These are phyloP conservation scores for Brachyhypopomus gauderio DNA, from an alignment of 2,113 vertebrate species.

Conservation along the genomic window DNA sequence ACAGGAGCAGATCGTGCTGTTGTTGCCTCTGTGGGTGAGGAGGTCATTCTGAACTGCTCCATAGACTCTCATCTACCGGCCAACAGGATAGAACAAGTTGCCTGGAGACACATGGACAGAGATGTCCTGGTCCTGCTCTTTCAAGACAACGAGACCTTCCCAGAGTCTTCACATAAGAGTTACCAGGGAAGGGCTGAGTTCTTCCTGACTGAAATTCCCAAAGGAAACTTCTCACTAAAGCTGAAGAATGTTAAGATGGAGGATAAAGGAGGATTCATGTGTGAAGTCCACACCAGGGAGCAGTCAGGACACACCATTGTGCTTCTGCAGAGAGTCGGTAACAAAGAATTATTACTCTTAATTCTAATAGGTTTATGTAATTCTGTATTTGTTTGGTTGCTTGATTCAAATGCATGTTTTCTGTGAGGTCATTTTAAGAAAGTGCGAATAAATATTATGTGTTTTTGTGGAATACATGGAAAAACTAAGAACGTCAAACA, in stretches of 20 bases:
- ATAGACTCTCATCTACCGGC: slow-evolving; percentile 40
- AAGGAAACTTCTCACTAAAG: slow-evolving; percentile 55
- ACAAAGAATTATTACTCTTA: neutral
- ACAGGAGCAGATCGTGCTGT: neutral
- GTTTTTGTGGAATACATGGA: neutral
- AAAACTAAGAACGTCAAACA: neutral
- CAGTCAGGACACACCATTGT: slow-evolving; percentile 22
- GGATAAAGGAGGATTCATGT: slow-evolving; percentile 50
- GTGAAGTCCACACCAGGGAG: slow-evolving; percentile 16
- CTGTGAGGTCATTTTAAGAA: neutral
- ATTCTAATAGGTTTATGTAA: neutral
- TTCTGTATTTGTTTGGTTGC: no score
- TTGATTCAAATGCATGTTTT: neutral
- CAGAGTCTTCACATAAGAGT: slow-evolving; percentile 17
- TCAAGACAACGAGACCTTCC: slow-evolving; percentile 1
- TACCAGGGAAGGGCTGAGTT: slow-evolving; percentile 44
- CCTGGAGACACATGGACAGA: slow-evolving; percentile 25
- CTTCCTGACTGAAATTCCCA: slow-evolving; percentile 46
- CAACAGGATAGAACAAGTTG: slow-evolving; percentile 31
- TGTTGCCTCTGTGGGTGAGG: slow-evolving; percentile 31
- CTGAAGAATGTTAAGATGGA: slow-evolving; percentile 38
- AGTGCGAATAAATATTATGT: neutral
- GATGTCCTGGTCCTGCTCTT: slow-evolving; percentile 36
- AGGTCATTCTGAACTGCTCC: slow-evolving; percentile 48
- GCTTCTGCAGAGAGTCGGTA: slow-evolving; percentile 29